phyloP scores from a whole-genome alignment of 1,140 invertebrate species.

The Palaemon carinicauda region DNA sequence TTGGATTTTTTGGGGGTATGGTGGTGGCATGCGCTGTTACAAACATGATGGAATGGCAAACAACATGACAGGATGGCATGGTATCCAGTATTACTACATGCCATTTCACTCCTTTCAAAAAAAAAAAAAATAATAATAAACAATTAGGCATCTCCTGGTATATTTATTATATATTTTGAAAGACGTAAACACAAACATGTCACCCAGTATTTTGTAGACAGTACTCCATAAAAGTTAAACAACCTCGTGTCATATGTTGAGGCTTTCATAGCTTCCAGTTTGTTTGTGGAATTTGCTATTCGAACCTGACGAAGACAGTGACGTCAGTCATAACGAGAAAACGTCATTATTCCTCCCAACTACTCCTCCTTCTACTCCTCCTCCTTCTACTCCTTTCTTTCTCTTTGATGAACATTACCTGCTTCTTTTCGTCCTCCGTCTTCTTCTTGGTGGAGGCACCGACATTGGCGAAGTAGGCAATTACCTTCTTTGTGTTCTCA shows the following conservation, averaged over 20 bases:
- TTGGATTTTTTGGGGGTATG: too few relatives aligned
- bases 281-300: too few relatives aligned
- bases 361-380: neutral
- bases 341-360: too few relatives aligned
- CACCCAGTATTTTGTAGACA: neutral
- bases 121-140: too few relatives aligned
- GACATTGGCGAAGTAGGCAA: conserved; percentile 96
- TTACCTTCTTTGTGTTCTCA: conserved; percentile 99
- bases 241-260: conserved; percentile 22
- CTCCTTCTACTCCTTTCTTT: neutral
- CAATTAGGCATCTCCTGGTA: too few relatives aligned
- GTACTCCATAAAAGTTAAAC: neutral
- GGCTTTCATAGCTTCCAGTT: neutral
- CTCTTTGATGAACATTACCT: conserved; percentile 34
- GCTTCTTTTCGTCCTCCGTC: conserved; percentile 56
- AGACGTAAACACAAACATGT: neutral
- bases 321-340: too few relatives aligned
- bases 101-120: too few relatives aligned
- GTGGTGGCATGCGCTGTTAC: too few relatives aligned
- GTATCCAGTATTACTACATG: too few relatives aligned
- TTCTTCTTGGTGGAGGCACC: conserved; percentile 75
- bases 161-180: neutral
- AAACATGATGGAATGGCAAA: too few relatives aligned
- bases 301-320: too few relatives aligned
- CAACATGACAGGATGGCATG: too few relatives aligned